Evolutionary conservation across 2,888 invertebrate genomes (phyloP).

Genomic region (Watsonalla cultraria): DNA sequence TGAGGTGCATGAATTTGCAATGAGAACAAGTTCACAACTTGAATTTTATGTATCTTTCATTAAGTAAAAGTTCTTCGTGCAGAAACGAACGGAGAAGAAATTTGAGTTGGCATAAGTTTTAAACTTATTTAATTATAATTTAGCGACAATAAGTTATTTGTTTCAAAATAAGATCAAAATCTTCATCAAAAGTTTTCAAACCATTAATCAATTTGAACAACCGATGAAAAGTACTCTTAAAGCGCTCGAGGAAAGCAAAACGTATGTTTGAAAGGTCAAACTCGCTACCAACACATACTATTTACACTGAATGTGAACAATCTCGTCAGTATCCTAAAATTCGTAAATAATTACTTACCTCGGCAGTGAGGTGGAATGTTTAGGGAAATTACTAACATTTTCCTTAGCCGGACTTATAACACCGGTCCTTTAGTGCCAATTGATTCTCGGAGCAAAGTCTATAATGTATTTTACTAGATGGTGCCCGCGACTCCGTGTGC

Average conservation of each 20-base stretch:
- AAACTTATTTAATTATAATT: no score
- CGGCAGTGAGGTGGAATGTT: slow-evolving; percentile 28
- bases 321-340: slow-evolving; percentile 30
- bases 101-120: neutral
- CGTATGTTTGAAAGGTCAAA: slow-evolving; percentile 6
- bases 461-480: neutral
- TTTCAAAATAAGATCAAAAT: no score
- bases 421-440: slow-evolving; percentile 5
- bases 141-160: no score
- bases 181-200: no score
- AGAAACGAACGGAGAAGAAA: neutral
- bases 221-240: no score
- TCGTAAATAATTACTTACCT: slow-evolving; percentile 42
- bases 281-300: slow-evolving; percentile 7
- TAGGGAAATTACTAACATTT: slow-evolving; percentile 49
- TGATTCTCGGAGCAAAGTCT: slow-evolving; percentile 1
- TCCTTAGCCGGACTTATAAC: slow-evolving; percentile 6
- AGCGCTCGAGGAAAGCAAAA: no score
- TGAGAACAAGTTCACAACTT: slow-evolving; percentile 8
- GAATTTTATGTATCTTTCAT: slow-evolving; percentile 12
- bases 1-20: slow-evolving; percentile 30
- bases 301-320: slow-evolving; percentile 14
- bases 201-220: no score
- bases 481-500: no score
- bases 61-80: slow-evolving; percentile 1